Conservation (phyloP, 2,113 vertebrate species). For the Colius striatus region DNA sequence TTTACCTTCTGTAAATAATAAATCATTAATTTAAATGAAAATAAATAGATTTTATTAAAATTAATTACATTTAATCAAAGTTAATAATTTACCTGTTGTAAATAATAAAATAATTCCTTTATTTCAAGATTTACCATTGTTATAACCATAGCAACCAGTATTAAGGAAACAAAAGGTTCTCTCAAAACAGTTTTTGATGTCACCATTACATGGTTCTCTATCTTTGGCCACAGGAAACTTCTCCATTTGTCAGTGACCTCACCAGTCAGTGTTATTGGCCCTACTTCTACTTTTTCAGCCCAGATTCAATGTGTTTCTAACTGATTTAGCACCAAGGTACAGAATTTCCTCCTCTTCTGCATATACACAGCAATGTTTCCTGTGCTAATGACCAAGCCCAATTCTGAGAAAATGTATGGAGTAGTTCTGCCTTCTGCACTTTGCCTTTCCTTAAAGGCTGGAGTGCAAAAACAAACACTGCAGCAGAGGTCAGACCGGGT, state of each 20-base stretch:
- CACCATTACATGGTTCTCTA: not conserved
- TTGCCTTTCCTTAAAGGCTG: not conserved
- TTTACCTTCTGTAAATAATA: not conserved
- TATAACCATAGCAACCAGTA: not conserved
- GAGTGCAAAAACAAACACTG: not conserved
- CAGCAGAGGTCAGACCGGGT: not conserved
- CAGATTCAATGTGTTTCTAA: not conserved
- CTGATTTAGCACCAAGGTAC: not conserved
- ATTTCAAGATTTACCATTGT: not conserved
- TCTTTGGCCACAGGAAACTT: not conserved
- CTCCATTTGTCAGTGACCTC: not conserved
- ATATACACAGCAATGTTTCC: not conserved
- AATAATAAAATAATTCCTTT: not conserved
- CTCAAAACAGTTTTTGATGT: not conserved
- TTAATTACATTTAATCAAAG: too few relatives aligned
- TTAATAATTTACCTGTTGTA: too few relatives aligned
- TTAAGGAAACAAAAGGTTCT: not conserved
- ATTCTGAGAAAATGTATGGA: not conserved
- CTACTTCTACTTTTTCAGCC: not conserved
- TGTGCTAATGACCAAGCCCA: not conserved
- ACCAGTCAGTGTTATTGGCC: not conserved
- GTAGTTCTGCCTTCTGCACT: not conserved
- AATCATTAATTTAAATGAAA: too few relatives aligned
- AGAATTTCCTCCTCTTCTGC: not conserved
- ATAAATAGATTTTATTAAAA: too few relatives aligned